These are phyloP conservation scores for Troides oblongomaculatus DNA, from an alignment of 2,888 invertebrate species.

Conservation along the genomic window DNA sequence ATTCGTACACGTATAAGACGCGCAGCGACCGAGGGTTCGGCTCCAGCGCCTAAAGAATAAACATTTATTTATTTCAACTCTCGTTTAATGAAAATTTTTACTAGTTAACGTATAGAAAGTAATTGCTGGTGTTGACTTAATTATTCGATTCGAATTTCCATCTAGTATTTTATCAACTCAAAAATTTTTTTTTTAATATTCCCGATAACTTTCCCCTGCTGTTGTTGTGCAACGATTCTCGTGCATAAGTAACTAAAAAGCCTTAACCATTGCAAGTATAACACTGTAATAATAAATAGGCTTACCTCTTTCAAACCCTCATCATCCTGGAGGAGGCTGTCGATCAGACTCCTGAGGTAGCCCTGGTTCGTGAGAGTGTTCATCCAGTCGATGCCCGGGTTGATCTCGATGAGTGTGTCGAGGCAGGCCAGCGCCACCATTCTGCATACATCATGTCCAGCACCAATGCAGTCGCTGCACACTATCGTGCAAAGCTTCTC, in stretches of 20 bases:
- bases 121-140: no score
- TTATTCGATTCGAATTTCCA: no score
- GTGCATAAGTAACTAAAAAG: no score
- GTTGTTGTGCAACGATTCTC: no score
- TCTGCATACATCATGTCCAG: constrained; percentile 91
- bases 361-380: constrained; percentile 74
- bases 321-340: constrained; percentile 88
- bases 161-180: no score
- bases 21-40: constrained; percentile 84
- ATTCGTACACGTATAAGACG: constrained; percentile 91
- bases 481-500: constrained; percentile 88
- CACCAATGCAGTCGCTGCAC: constrained; percentile 92
- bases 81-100: no score
- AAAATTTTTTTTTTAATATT: no score
- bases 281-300: neutral
- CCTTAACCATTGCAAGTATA: no score
- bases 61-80: no score
- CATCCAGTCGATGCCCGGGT: constrained; percentile 82
- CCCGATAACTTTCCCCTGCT: no score
- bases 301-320: constrained; percentile 79
- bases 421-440: constrained; percentile 92
- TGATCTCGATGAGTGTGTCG: constrained; percentile 87
- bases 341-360: constrained; percentile 90
- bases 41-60: constrained; percentile 75
- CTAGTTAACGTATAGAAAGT: no score